phyloP scores from a whole-genome alignment of 2,888 invertebrate genomes.

The Masnerella sp. region DNA sequence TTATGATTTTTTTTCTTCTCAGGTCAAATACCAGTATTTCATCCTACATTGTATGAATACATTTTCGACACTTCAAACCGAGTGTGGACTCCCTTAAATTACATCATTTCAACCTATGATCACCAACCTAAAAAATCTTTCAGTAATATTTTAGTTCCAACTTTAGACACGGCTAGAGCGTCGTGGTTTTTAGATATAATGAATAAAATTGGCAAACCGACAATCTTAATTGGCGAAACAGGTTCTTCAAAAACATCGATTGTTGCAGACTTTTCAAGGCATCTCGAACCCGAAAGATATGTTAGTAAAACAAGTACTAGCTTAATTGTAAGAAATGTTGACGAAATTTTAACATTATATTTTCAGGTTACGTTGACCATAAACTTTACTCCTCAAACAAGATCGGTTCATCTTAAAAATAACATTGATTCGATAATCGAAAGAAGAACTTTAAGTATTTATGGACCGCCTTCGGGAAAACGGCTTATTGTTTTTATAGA shows the following conservation, averaged over 20 bases:
- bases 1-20: too few relatives aligned
- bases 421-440: conserved; percentile 93
- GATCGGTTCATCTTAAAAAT: conserved; percentile 92
- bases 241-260: conserved; percentile 96
- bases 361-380: conserved; percentile 86
- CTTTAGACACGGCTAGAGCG: conserved; percentile 90
- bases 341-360: conserved; percentile 2
- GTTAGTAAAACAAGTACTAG: conserved; percentile 78
- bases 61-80: conserved; percentile 83
- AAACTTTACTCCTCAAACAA: conserved; percentile 95
- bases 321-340: conserved; percentile 7
- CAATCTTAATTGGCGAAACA: conserved; percentile 92
- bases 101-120: conserved; percentile 86
- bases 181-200: conserved; percentile 88
- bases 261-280: conserved; percentile 87
- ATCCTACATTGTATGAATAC: conserved; percentile 89
- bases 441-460: conserved; percentile 93
- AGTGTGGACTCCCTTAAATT: conserved; percentile 92
- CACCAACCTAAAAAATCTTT: conserved; percentile 86
- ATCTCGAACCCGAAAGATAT: conserved; percentile 83
- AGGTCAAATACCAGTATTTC: conserved; percentile 86
- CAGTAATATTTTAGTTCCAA: conserved; percentile 92
- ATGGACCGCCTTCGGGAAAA: conserved; percentile 94
- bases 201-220: conserved; percentile 87
- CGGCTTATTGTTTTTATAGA: conserved; percentile 93